phyloP scores from a whole-genome alignment of 2,888 invertebrate species.

The Nebria brevicollis region DNA sequence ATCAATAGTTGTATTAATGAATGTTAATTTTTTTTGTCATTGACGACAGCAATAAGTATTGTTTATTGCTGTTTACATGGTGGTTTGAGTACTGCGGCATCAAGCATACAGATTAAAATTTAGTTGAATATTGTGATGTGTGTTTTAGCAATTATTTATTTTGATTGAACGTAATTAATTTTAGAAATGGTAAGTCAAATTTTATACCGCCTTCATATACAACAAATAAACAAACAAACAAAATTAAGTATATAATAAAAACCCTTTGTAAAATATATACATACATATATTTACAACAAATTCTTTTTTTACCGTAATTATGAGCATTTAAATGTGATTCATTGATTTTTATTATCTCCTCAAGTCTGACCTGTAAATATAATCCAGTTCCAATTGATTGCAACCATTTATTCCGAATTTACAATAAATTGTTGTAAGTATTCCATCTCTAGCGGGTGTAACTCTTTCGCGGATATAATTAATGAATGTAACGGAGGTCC shows the following conservation, averaged over 20 bases:
- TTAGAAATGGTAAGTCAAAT: constrained; percentile 40
- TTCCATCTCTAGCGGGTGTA: constrained; percentile 93
- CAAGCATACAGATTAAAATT: neutral
- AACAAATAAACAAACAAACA: constrained; percentile 43
- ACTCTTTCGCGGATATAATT: constrained; percentile 81
- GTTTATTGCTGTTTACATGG: neutral
- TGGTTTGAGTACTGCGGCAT: no score
- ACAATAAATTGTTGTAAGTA: constrained; percentile 77
- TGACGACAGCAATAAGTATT: neutral
- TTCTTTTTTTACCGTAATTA: constrained; percentile 54
- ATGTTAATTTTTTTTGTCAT: no score
- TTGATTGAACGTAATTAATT: constrained; percentile 41
- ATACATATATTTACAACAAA: constrained; percentile 54
- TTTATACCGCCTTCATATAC: constrained; percentile 47
- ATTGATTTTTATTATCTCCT: constrained; percentile 41
- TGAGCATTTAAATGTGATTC: constrained; percentile 51
- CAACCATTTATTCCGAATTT: neutral
- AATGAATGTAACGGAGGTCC: constrained; percentile 95
- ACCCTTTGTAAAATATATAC: constrained; percentile 48
- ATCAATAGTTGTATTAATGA: no score
- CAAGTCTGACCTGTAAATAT: neutral
- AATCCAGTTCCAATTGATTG: neutral
- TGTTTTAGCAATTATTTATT: constrained; percentile 42
- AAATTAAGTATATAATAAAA: neutral
- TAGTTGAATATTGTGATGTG: constrained; percentile 41